These are phyloP conservation scores for Pavo muticus DNA, from an alignment of 2,113 vertebrate species.

Conservation along the genomic window DNA sequence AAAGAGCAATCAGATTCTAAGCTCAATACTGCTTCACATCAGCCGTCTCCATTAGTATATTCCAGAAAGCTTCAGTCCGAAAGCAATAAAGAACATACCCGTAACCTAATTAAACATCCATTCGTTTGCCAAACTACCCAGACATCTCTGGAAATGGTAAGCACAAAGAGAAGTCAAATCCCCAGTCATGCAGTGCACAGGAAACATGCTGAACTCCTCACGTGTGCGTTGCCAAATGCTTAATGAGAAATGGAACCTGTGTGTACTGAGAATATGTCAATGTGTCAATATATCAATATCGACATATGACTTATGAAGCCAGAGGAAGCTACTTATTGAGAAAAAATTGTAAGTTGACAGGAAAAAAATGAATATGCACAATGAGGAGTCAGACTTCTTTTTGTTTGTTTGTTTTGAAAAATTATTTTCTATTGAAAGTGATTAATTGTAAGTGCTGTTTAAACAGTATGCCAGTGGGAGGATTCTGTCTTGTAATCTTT, in stretches of 20 bases:
- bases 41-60: neutral
- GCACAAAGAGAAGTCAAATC: neutral
- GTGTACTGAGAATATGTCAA: neutral
- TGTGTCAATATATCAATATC: too few species aligned
- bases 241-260: neutral
- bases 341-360: neutral
- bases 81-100: neutral
- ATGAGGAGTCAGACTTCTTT: neutral
- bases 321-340: neutral
- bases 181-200: neutral
- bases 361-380: neutral
- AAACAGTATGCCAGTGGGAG: neutral
- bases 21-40: neutral
- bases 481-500: neutral
- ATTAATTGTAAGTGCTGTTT: neutral
- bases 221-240: rapidly evolving
- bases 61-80: neutral
- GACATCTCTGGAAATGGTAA: neutral
- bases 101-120: neutral
- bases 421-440: neutral
- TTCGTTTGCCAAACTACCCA: neutral
- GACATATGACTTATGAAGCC: neutral
- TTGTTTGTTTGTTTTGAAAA: neutral
- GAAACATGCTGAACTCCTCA: neutral
- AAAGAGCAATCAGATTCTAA: neutral